Evolutionary conservation across 2,113 vertebrate species (phyloP).

Genomic region (Podiceps cristatus): DNA sequence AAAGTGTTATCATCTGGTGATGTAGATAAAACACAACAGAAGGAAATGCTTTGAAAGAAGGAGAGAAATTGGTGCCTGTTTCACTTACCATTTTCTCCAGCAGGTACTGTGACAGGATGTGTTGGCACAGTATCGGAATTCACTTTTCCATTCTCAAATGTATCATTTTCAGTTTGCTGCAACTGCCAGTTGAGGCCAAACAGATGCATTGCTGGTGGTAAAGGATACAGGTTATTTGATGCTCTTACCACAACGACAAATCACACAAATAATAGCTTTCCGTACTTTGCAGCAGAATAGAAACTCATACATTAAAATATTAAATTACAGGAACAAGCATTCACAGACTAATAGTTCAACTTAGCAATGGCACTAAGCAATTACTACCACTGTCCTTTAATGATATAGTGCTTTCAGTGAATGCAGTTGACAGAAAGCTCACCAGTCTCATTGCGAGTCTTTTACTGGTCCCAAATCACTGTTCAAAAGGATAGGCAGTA

Average conservation of each 20-base stretch:
- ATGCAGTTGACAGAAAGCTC: constrained; percentile 15
- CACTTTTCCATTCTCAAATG: constrained; percentile 94
- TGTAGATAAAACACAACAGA: background rate
- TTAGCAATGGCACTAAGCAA: background rate
- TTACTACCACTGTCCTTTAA: constrained; percentile 40
- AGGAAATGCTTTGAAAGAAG: background rate
- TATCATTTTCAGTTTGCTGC: constrained; percentile 93
- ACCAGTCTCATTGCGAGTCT: constrained; percentile 15
- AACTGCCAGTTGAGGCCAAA: constrained; percentile 98
- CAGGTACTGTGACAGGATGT: constrained; percentile 86
- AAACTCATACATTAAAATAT: constrained; percentile 27
- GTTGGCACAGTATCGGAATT: constrained; percentile 88
- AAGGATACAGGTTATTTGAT: constrained; percentile 67
- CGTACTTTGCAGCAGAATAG: background rate
- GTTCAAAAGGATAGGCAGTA: constrained; percentile 6
- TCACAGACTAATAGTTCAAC: constrained; percentile 23
- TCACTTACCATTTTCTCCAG: constrained; percentile 89
- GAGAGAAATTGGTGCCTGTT: background rate
- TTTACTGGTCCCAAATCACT: background rate
- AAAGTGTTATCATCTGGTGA: background rate
- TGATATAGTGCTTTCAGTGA: constrained; percentile 2
- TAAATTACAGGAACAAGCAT: constrained; percentile 31
- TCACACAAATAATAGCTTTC: background rate
- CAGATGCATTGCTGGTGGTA: constrained; percentile 91
- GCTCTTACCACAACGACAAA: constrained; percentile 19